These are phyloP conservation scores for Blennius ocellaris DNA, from an alignment of 2,113 vertebrate genomes.

Conservation along the genomic window DNA sequence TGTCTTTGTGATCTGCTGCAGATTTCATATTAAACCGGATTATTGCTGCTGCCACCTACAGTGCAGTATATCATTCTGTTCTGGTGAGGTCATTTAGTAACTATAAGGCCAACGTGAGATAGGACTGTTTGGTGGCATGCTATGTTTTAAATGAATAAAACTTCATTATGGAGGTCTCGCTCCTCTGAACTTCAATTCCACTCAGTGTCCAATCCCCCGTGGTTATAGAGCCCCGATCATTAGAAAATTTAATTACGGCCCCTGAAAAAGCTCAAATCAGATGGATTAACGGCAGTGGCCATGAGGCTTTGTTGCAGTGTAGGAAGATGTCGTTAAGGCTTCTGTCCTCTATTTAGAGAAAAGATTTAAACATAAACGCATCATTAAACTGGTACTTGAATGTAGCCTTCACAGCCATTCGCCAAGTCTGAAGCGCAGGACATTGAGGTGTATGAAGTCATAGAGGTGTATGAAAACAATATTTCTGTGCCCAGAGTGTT, in stretches of 20 bases:
- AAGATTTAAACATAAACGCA: conserved; percentile 32
- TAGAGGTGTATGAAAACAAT: too few relatives aligned
- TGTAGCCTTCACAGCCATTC: conserved; percentile 18
- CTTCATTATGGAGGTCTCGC: conserved; percentile 73
- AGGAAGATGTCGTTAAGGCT: conserved; percentile 31
- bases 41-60: conserved; percentile 50
- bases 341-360: conserved; percentile 29
- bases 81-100: conserved; percentile 60
- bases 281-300: conserved; percentile 71
- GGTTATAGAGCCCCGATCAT: conserved; percentile 51
- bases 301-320: conserved; percentile 51
- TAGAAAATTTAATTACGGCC: conserved; percentile 76
- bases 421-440: neutral
- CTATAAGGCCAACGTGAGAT: conserved; percentile 46
- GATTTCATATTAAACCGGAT: conserved; percentile 64
- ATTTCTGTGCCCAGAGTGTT: too few relatives aligned
- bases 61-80: conserved; percentile 38
- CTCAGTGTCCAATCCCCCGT: conserved; percentile 60
- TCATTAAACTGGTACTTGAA: conserved; percentile 44
- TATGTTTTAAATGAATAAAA: conserved; percentile 68
- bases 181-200: conserved; percentile 73
- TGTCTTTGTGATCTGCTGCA: conserved; percentile 61
- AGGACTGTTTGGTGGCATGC: conserved; percentile 24
- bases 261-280: conserved; percentile 63
- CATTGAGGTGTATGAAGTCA: too few relatives aligned